phyloP scores from a whole-genome alignment of 1,140 invertebrate genomes.

The Lamellibrachia luymesi region DNA sequence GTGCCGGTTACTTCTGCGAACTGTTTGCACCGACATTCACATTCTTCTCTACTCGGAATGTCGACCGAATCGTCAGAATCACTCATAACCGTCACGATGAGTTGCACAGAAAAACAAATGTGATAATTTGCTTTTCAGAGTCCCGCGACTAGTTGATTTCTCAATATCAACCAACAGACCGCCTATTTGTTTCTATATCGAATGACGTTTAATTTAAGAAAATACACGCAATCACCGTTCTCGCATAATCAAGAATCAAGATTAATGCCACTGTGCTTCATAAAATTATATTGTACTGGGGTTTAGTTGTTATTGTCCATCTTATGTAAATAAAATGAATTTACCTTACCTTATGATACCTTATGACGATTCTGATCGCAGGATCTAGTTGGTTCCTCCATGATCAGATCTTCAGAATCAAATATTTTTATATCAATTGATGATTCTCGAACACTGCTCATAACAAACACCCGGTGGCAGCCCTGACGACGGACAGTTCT shows the following conservation, averaged over 20 bases:
- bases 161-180: neutral
- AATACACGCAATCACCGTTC: neutral
- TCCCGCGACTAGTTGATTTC: neutral
- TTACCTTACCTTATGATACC: no score
- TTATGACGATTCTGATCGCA: no score
- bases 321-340: no score
- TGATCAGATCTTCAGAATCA: no score
- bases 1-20: conserved; percentile 62
- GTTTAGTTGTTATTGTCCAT: no score
- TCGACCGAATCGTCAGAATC: conserved; percentile 36
- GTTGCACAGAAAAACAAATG: neutral
- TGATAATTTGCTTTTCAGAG: neutral
- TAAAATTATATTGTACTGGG: no score
- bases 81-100: neutral
- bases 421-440: no score
- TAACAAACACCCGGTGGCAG: no score
- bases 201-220: neutral
- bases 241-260: neutral
- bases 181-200: neutral
- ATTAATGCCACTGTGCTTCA: neutral
- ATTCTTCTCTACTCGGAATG: conserved; percentile 53
- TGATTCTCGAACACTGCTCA: no score
- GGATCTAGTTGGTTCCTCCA: no score
- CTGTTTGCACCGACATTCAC: conserved; percentile 56
- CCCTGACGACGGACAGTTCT: no score